phyloP scores from a whole-genome alignment of 2,113 vertebrate species.

The Centropristis striata region DNA sequence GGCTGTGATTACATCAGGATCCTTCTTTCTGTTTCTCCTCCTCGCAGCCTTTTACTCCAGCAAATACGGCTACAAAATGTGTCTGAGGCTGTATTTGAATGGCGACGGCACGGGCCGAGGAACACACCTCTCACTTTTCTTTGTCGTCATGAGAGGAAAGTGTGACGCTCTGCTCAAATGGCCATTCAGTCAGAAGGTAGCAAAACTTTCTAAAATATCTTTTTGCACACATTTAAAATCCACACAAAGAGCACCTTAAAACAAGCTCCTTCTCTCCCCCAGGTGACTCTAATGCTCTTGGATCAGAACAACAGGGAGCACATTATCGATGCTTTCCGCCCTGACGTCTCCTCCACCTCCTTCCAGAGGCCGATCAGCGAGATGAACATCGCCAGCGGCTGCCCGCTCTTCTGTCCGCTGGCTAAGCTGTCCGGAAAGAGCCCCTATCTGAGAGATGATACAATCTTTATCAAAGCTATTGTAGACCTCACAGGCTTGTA shows the following conservation, averaged over 20 bases:
- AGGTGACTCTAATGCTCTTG: constrained; percentile 98
- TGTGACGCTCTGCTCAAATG: constrained; percentile 92
- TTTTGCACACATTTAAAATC: no score
- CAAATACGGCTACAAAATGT: constrained; percentile 98
- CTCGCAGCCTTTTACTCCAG: constrained; percentile 93
- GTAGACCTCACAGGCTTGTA: constrained; percentile 94
- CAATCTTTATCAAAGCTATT: constrained; percentile 97
- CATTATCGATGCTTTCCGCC: constrained; percentile 95
- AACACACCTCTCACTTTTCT: constrained; percentile 94
- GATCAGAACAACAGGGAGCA: constrained; percentile 98
- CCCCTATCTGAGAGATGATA: constrained; percentile 93
- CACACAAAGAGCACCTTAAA: not conserved
- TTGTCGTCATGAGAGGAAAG: constrained; percentile 94
- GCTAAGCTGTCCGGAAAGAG: constrained; percentile 92
- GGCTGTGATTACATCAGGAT: not conserved
- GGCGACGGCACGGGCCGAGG: constrained; percentile 93
- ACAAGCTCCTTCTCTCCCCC: not conserved
- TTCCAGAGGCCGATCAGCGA: constrained; percentile 93
- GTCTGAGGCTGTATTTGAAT: constrained; percentile 92
- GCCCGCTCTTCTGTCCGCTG: constrained; percentile 95
- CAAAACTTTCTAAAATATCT: not conserved
- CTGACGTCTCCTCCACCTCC: constrained; percentile 92
- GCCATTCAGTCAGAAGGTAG: constrained; percentile 97
- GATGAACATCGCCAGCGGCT: constrained; percentile 99
- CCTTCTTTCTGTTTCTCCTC: not conserved